Conservation (phyloP, 2,888 invertebrate genomes). For the Meteorus colon region DNA sequence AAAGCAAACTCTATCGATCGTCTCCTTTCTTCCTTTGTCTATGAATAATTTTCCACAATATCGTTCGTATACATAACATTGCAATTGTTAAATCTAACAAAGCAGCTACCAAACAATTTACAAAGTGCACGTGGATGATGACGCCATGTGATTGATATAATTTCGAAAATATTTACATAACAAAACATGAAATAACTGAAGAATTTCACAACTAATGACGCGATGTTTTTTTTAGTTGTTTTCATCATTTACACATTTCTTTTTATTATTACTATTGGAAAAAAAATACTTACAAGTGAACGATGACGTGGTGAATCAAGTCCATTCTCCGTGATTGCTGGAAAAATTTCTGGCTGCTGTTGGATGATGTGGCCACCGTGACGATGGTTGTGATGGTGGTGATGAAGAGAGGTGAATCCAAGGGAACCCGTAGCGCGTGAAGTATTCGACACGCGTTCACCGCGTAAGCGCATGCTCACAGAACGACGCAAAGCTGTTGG, state of each 20-base stretch:
- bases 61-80: background rate
- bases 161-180: background rate
- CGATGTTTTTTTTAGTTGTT: background rate
- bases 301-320: slow-evolving; percentile 69
- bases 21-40: slow-evolving; percentile 29
- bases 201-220: background rate
- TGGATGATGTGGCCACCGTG: slow-evolving; percentile 55
- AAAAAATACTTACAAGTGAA: slow-evolving; percentile 62
- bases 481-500: slow-evolving; percentile 77
- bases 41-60: background rate
- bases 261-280: too few species aligned
- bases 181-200: background rate
- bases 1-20: slow-evolving; percentile 47
- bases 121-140: background rate
- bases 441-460: slow-evolving; percentile 71
- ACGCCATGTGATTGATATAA: background rate
- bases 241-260: background rate
- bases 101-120: background rate
- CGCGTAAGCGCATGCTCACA: slow-evolving; percentile 81
- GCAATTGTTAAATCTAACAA: background rate
- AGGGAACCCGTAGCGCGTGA: slow-evolving; percentile 51
- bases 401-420: slow-evolving; percentile 38
- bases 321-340: slow-evolving; percentile 79
- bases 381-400: slow-evolving; percentile 53
- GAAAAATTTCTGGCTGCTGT: slow-evolving; percentile 74